Base-by-base conservation (phyloP, 1,140 invertebrate genomes). In the Lucilia sericata region DNA sequence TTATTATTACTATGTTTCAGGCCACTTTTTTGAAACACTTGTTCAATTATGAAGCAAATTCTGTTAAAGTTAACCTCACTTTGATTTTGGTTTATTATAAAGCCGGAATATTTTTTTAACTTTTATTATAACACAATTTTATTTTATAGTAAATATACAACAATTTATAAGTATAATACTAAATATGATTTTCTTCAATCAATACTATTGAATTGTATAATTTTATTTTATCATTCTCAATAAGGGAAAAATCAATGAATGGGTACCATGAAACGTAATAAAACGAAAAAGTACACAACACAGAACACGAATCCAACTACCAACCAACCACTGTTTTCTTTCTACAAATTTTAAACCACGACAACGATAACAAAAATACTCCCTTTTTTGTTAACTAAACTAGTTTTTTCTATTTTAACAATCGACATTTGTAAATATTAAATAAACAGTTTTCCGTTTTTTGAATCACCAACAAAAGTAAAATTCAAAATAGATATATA, bases 191-290 rank as follows among this genome's bases (percentile, higher is more conserved):
- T 55, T 55, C 0, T 55, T 55, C 12, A 12, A 12, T 49, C 13
- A 49, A 9, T 55, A 1, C 0, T 70, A 25, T 70, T 70, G 19
- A 19, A 70, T 70, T 55, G 42, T 42, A 42, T 3, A 42, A 42
- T 55, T 10, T 55, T 55, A 17, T 70, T 70, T 21, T 70, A 5
- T 25, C 19, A 70, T 70, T 70, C n/a, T 12, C 21, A 70, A 70
- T 25, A 70, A 70, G 34, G 36, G 47, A 80, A 80, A 80, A 80
- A 80, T 80, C 76, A 80, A 80, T 80, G 76, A 80, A 80, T 80
- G 76, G 42, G n/a, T n/a, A 80, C 76, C 42, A 78, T 14, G 36
- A 80, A 47, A 80, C 76, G 42, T 80, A 21, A 70, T 70, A 21
- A 80, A 19, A 80, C 76, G 36, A 21, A 51, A 7, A 49, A 49